A percentile compares a stretch with the other conserved stretches of the same genome.
phyloP scores from a whole-genome alignment of 2,797 vertebrate species.

The Acipenser oxyrinchus region DNA sequence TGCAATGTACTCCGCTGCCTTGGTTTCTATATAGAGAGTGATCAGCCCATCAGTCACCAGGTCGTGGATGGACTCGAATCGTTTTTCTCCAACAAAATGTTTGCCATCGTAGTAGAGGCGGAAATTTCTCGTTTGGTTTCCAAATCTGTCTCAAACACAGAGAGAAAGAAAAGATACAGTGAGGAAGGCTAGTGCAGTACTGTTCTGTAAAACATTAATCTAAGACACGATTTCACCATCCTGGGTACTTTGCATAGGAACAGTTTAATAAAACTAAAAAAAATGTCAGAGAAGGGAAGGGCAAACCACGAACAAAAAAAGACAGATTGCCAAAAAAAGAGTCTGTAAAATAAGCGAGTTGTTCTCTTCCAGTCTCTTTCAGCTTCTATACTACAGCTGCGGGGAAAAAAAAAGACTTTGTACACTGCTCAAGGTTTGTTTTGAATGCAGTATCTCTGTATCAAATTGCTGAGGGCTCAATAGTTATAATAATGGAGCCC shows the following conservation, averaged over 20 bases:
- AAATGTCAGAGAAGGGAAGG: slow-evolving; percentile 29
- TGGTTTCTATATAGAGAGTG: slow-evolving; percentile 85
- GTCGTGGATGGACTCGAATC: slow-evolving; percentile 85
- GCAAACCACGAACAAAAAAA: slow-evolving; percentile 34
- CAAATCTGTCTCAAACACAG: slow-evolving; percentile 78
- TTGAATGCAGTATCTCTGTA: slow-evolving; percentile 22
- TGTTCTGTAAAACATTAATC: background rate
- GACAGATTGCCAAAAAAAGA: slow-evolving; percentile 34
- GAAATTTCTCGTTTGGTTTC: slow-evolving; percentile 95
- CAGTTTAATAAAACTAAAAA: background rate
- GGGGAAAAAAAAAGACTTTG: slow-evolving; percentile 35
- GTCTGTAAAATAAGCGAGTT: slow-evolving; percentile 38
- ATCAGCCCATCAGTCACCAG: slow-evolving; percentile 87
- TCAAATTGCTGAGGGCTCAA: slow-evolving; percentile 30
- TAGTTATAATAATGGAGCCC: slow-evolving; percentile 33
- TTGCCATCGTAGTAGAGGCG: slow-evolving; percentile 98
- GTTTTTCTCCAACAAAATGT: slow-evolving; percentile 94
- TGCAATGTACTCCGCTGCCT: slow-evolving; percentile 83
- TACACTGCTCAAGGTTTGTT: slow-evolving; percentile 31
- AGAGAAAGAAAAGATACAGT: slow-evolving; percentile 47
- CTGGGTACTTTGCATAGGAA: background rate
- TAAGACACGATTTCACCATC: background rate
- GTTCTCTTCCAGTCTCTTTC: slow-evolving; percentile 33
- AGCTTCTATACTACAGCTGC: slow-evolving; percentile 34
- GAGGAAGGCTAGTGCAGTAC: background rate